Percentiles rank a stretch among this genome's conserved stretches.
phyloP scores from a whole-genome alignment of 2,797 vertebrate genomes.

The Tokudaia tokunoshimensis region DNA sequence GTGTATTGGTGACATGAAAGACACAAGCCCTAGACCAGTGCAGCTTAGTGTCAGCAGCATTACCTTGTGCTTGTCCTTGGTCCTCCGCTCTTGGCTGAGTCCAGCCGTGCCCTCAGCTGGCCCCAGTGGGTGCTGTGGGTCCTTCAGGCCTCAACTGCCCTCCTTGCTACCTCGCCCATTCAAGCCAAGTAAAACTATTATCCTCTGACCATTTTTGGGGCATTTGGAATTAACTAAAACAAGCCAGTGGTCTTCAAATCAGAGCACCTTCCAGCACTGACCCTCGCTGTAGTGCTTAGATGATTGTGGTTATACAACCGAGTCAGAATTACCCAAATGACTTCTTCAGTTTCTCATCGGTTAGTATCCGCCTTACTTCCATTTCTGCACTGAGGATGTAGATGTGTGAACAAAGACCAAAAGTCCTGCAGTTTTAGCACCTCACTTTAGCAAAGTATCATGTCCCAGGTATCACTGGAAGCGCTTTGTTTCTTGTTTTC shows the following conservation, averaged over 20 bases:
- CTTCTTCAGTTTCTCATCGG: neutral
- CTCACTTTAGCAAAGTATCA: neutral
- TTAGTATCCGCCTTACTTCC: neutral
- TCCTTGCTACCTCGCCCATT: accelerated
- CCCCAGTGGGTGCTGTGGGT: neutral
- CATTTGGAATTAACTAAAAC: neutral
- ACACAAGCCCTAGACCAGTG: neutral
- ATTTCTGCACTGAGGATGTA: neutral
- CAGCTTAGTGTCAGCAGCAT: neutral
- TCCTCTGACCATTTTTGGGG: neutral
- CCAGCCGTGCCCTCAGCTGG: no score
- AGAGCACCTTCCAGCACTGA: neutral
- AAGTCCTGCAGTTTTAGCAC: neutral
- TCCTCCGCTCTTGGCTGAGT: neutral
- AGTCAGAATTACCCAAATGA: neutral
- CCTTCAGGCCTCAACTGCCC: accelerated
- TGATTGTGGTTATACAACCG: neutral
- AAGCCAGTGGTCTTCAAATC: accelerated
- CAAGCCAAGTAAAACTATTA: neutral
- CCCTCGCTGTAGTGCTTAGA: neutral
- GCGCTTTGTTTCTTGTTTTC: neutral
- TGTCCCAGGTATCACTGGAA: neutral
- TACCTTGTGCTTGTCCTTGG: accelerated
- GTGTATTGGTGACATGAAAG: neutral
- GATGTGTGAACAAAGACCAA: neutral